These are phyloP conservation scores for Argyresthia albistria DNA, from an alignment of 2,888 invertebrate species.

Conservation along the genomic window DNA sequence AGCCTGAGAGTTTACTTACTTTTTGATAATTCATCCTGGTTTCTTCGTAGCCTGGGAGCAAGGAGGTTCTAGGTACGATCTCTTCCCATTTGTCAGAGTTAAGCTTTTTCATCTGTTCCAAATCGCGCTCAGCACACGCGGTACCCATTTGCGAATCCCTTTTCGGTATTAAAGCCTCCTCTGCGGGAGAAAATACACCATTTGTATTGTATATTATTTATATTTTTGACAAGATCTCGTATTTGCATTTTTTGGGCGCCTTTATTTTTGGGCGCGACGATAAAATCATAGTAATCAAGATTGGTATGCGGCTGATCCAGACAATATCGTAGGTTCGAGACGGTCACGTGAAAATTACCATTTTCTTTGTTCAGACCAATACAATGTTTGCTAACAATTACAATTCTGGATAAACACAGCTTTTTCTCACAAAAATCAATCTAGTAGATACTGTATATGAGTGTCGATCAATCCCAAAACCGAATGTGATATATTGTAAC, in stretches of 20 bases:
- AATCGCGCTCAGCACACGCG: conserved; percentile 53
- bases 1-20: conserved; percentile 20
- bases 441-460: too few species aligned
- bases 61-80: conserved; percentile 64
- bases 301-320: too few species aligned
- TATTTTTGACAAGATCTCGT: neutral
- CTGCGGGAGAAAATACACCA: conserved; percentile 28
- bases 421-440: too few species aligned
- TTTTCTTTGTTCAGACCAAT: too few species aligned
- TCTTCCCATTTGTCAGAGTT: conserved; percentile 70
- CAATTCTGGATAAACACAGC: too few species aligned
- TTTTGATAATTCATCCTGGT: conserved; percentile 72
- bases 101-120: conserved; percentile 51
- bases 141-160: conserved; percentile 59
- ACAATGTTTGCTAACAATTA: too few species aligned
- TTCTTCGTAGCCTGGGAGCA: conserved; percentile 71
- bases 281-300: too few species aligned
- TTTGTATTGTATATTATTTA: neutral
- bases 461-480: too few species aligned
- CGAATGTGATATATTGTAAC: too few species aligned
- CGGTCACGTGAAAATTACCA: too few species aligned
- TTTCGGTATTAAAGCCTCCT: conserved; percentile 53
- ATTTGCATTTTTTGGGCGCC: neutral
- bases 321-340: too few species aligned
- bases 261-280: too few species aligned